Conservation (phyloP, 2,113 vertebrate species). For the Bos javanicus region DNA sequence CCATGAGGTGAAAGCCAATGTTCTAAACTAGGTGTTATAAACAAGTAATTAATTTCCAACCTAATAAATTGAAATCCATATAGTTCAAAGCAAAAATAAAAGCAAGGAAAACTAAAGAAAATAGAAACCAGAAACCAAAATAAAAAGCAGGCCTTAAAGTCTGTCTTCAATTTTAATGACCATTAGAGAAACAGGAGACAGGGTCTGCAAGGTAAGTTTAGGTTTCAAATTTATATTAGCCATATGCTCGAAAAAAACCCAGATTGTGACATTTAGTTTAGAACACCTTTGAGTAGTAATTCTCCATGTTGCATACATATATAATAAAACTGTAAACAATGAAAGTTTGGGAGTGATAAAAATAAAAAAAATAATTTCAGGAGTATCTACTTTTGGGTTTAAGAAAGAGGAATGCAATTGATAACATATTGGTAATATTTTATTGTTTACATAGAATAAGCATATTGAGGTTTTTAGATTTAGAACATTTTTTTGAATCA, state of each 20-base stretch:
- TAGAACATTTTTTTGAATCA: not conserved
- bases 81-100: not conserved
- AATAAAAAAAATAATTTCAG: not conserved
- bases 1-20: not conserved
- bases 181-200: not conserved
- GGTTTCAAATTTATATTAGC: not conserved
- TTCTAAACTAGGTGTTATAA: not conserved
- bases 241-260: not conserved
- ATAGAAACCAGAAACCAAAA: not conserved
- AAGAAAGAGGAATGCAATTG: not conserved
- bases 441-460: not conserved
- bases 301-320: not conserved
- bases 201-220: not conserved
- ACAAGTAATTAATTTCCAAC: not conserved
- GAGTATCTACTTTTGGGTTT: not conserved
- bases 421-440: not conserved
- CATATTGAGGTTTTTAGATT: not conserved
- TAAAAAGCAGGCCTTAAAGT: not conserved
- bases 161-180: not conserved
- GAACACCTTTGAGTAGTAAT: rapidly evolving
- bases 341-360: not conserved
- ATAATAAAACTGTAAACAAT: not conserved
- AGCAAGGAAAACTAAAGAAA: not conserved
- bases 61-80: not conserved
- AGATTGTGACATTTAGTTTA: not conserved